Evolutionary conservation across 64 coral and sea anemone genomes (phyloP).

Genomic region (Montipora cactus): DNA sequence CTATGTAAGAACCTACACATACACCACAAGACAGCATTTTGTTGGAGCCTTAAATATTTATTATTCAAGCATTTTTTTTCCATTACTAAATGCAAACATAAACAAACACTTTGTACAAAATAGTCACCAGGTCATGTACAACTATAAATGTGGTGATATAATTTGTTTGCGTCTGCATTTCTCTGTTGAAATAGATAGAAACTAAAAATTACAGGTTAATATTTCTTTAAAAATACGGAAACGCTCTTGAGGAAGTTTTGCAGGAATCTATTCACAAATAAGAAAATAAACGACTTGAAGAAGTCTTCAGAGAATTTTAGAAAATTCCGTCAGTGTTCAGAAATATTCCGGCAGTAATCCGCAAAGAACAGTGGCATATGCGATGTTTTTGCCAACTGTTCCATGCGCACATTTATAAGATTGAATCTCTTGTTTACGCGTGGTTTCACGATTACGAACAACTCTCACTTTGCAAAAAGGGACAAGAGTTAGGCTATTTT

Average conservation of each 20-base stretch:
- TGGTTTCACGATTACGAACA: too few species aligned
- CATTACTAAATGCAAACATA: slow-evolving; percentile 10
- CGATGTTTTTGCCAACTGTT: too few species aligned
- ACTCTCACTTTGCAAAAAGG: too few species aligned
- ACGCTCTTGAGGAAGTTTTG: not conserved
- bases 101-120: not conserved
- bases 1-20: too few species aligned
- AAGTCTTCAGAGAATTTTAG: too few species aligned
- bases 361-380: too few species aligned
- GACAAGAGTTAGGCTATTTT: too few species aligned
- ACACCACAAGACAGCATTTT: not conserved
- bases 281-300: not conserved
- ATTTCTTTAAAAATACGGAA: not conserved
- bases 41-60: too few species aligned
- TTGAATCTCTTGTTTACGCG: too few species aligned
- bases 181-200: not conserved
- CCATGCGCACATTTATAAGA: too few species aligned
- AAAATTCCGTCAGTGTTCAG: too few species aligned
- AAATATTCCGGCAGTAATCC: too few species aligned
- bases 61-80: not conserved
- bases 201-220: not conserved
- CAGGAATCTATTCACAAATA: not conserved
- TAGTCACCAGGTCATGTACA: not conserved
- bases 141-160: not conserved
- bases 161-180: not conserved